Evolutionary conservation across 2,888 invertebrate species (phyloP).

Genomic region (Drosophila mimetica): DNA sequence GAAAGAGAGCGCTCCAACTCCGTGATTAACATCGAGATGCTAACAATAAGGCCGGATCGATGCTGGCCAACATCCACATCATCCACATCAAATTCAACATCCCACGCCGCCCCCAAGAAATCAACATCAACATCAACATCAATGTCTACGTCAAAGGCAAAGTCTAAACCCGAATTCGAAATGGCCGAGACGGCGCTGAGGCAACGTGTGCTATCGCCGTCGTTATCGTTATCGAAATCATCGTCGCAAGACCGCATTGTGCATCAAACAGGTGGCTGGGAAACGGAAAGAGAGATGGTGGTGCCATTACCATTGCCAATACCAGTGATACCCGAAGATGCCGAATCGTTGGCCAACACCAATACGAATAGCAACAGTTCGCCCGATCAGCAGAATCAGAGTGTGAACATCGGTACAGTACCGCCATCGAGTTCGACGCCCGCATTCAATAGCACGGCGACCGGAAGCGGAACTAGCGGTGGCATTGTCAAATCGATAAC

Average conservation of each 20-base stretch:
- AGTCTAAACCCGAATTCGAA: conserved; percentile 36
- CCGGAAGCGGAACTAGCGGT: conserved; percentile 16
- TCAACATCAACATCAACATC: conserved; percentile 30
- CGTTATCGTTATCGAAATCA: conserved; percentile 34
- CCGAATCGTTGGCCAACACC: too few species aligned
- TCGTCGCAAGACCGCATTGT: conserved; percentile 18
- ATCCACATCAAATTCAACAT: conserved; percentile 7
- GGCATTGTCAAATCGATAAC: conserved; percentile 38
- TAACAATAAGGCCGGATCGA: conserved; percentile 58
- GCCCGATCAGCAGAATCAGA: conserved; percentile 48
- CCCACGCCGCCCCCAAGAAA: conserved; percentile 28
- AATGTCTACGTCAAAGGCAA: conserved; percentile 41
- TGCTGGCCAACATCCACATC: conserved; percentile 13
- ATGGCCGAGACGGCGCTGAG: conserved; percentile 58
- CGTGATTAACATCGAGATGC: conserved; percentile 81
- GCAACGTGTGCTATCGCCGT: conserved; percentile 57
- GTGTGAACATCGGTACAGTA: conserved; percentile 17
- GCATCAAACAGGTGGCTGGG: conserved; percentile 30
- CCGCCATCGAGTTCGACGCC: conserved; percentile 45
- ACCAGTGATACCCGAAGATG: conserved; percentile 76
- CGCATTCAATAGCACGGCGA: conserved; percentile 12
- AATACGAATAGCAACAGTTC: conserved; percentile 56
- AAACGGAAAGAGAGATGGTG: conserved; percentile 5
- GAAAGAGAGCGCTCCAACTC: conserved; percentile 82
- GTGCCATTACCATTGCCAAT: conserved; percentile 34